Evolutionary conservation across 2,888 invertebrate species (phyloP).

Genomic region (Dendrolimus houi): DNA sequence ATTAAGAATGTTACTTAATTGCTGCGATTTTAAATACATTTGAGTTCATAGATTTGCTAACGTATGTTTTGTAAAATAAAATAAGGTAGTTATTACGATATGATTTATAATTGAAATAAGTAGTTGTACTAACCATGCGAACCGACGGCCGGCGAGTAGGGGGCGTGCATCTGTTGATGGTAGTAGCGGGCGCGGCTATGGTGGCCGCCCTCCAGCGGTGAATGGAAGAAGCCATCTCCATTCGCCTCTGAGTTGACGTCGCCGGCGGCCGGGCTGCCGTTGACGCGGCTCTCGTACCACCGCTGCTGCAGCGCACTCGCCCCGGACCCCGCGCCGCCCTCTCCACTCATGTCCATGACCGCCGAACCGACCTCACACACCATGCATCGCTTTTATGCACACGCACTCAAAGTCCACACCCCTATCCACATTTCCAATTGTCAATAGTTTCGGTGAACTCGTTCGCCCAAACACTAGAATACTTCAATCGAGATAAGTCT

Average conservation of each 20-base stretch:
- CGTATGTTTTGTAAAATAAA: too few species aligned
- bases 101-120: too few species aligned
- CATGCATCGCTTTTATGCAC: conserved; percentile 72
- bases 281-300: conserved; percentile 74
- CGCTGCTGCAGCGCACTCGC: conserved; percentile 69
- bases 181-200: conserved; percentile 74
- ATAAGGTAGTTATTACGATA: too few species aligned
- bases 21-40: conserved; percentile 34
- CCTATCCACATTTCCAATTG: conserved; percentile 60
- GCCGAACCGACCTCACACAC: conserved; percentile 68
- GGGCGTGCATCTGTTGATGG: conserved; percentile 76
- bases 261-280: conserved; percentile 69
- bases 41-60: conserved; percentile 1
- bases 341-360: conserved; percentile 73
- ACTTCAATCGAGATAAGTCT: conserved; percentile 33
- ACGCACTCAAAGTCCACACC: conserved; percentile 66
- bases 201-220: conserved; percentile 71
- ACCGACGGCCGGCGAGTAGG: conserved; percentile 71
- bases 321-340: conserved; percentile 57
- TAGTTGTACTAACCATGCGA: conserved; percentile 60
- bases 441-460: conserved; percentile 22
- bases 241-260: conserved; percentile 69
- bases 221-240: conserved; percentile 75
- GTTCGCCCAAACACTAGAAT: conserved; percentile 28
- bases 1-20: too few species aligned